Conservation (phyloP, 2,888 invertebrate species). For the Sinodicranocentrus sp. region DNA sequence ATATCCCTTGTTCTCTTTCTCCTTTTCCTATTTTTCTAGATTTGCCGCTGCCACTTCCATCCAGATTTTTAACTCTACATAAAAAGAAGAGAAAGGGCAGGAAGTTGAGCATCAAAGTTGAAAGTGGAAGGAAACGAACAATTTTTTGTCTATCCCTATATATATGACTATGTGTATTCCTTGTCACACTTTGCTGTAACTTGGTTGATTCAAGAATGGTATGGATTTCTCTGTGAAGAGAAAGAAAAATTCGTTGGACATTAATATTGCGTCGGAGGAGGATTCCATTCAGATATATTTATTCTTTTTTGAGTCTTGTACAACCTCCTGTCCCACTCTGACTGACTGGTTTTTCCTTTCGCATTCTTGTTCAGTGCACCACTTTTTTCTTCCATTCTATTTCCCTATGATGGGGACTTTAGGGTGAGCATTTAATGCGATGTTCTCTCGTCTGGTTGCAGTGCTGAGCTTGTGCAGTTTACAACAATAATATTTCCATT, state of each 20-base stretch:
- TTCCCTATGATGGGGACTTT: not conserved
- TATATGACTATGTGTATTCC: constrained; percentile 3
- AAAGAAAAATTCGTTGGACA: not conserved
- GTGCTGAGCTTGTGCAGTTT: constrained; percentile 26
- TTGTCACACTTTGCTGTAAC: constrained; percentile 20
- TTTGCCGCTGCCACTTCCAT: not conserved
- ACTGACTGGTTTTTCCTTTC: not conserved
- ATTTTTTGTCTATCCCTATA: constrained; percentile 6
- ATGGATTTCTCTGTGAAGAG: not conserved
- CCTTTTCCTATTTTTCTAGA: not conserved
- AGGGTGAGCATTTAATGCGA: not conserved
- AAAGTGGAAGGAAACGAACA: constrained; percentile 18
- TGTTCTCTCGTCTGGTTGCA: constrained; percentile 11
- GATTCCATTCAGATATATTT: not conserved
- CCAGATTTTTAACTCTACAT: constrained; percentile 11
- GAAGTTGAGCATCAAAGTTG: constrained; percentile 49
- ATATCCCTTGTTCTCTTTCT: constrained; percentile 4
- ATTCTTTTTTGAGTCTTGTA: not conserved
- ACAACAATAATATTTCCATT: constrained; percentile 53
- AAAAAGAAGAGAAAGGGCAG: constrained; percentile 41
- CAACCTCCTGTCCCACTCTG: not conserved
- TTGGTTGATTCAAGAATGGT: not conserved
- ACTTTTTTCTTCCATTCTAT: not conserved
- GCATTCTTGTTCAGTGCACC: too few species aligned
- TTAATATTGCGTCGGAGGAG: constrained; percentile 8